Conservation (phyloP, 37 sponge, comb jelly and placozoan species). For the Chondrilla cf. caribensis region DNA sequence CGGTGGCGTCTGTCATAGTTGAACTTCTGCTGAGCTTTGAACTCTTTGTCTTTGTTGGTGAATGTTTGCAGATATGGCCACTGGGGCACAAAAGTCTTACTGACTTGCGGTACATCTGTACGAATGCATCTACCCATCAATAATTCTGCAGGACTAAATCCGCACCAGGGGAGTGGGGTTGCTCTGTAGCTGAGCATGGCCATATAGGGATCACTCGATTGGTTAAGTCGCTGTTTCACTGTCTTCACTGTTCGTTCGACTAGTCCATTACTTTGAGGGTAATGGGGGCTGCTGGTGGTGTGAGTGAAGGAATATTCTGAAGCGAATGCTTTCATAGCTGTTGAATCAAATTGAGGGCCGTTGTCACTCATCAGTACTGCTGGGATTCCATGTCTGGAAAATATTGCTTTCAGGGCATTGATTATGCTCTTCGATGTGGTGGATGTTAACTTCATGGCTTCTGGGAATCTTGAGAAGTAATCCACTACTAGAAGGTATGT, state of each 20-base stretch:
- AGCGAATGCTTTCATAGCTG: conserved; percentile 36
- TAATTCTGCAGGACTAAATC: conserved; percentile 40
- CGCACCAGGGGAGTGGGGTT: conserved; percentile 56
- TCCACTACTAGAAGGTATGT: conserved; percentile 34
- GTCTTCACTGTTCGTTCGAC: conserved; percentile 49
- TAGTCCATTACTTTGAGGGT: conserved; percentile 56
- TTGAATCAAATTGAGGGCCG: conserved; percentile 48
- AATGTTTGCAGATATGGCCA: conserved; percentile 45
- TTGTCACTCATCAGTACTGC: conserved; percentile 43
- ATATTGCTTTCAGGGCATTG: conserved; percentile 25
- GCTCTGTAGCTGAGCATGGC: conserved; percentile 46
- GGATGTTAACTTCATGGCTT: conserved; percentile 26
- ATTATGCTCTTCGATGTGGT: conserved; percentile 46
- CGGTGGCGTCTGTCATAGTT: conserved; percentile 40
- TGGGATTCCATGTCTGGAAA: conserved; percentile 50
- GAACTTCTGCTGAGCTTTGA: conserved; percentile 29
- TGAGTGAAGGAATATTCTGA: conserved; percentile 32
- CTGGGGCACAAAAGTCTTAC: conserved; percentile 23
- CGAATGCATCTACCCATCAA: conserved; percentile 39
- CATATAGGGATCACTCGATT: conserved; percentile 11
- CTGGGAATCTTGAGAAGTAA: conserved; percentile 28
- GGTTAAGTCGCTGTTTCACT: conserved; percentile 21
- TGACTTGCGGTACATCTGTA: conserved; percentile 40
- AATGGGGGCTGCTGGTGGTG: conserved; percentile 47
- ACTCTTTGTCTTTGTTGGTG: background rate